Conservation (phyloP, 2,888 invertebrate genomes). For the Ophion ellenae region DNA sequence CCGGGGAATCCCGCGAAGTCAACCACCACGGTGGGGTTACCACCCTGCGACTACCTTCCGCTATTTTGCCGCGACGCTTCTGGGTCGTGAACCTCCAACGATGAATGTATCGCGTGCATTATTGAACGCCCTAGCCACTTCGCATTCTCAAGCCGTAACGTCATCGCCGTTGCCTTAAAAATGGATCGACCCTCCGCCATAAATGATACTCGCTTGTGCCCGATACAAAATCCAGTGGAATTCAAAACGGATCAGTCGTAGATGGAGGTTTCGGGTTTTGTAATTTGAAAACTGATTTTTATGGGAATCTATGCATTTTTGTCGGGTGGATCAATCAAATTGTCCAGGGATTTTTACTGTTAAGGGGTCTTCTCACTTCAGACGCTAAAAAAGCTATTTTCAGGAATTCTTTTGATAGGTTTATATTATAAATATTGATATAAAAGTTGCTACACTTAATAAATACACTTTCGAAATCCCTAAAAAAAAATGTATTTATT, state of each 20-base stretch:
- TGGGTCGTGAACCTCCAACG: constrained; percentile 46
- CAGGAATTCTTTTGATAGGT: too few relatives aligned
- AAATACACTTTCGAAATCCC: too few relatives aligned
- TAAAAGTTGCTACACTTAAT: too few relatives aligned
- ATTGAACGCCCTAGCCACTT: constrained; percentile 22
- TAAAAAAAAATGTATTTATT: too few relatives aligned
- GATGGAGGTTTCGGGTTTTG: too few relatives aligned
- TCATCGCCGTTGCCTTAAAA: constrained; percentile 28
- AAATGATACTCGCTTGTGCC: background rate
- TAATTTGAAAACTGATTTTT: too few relatives aligned
- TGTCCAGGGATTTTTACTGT: too few relatives aligned
- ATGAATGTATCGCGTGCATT: constrained; percentile 51
- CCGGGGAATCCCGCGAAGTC: constrained; percentile 76
- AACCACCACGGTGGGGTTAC: constrained; percentile 35
- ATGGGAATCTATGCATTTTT: too few relatives aligned
- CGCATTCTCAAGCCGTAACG: constrained; percentile 47
- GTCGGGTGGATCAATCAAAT: too few relatives aligned
- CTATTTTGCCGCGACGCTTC: constrained; percentile 12
- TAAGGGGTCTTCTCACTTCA: too few relatives aligned
- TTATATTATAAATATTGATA: too few relatives aligned
- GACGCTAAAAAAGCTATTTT: too few relatives aligned
- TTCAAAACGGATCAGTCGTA: background rate
- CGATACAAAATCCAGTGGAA: background rate
- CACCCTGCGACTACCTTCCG: constrained; percentile 21
- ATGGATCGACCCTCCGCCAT: background rate